Evolutionary conservation across 2,888 invertebrate species (phyloP), one percentile per base, ranked within the genome.

Genomic region (Apotomis capreana): DNA sequence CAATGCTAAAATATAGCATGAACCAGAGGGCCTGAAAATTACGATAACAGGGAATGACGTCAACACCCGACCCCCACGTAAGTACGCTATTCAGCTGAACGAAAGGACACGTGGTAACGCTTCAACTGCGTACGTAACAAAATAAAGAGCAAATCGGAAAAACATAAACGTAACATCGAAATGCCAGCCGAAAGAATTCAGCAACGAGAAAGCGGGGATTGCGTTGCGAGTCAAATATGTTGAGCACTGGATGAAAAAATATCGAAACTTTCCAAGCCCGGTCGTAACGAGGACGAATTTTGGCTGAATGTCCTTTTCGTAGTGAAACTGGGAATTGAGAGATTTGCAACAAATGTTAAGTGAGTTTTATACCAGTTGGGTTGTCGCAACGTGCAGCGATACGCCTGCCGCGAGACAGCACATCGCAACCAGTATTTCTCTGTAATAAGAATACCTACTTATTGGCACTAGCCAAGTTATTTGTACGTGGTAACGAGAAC

Each of bases 71-170:
- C 68, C 62, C 68, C 72, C 15, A 58, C 57, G 61, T 68, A 71
- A 68, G 55, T 49, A 57, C 51, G 68, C 63, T 68, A 72, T 72
- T 68, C 71, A 54, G 57, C 63, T 59, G 58, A 72, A 46, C 52
- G 58, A 51, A 59, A 59, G 54, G 58, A 68, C 72, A 72, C 68
- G 58, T 63, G 72, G 46, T 65, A 6, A 54, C 61, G 57, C 63
- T 68, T 72, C 68, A 62, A 72, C 52, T 72, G 63, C 71, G 62
- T 68, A 68, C 52, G 52, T 63, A 72, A 72, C 62, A 54, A 72
- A 59, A 72, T 63, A 72, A 72, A 63, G 62, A 72, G 72, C 63
- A 72, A 72, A 72, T 72, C 68, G 72, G 72, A 72, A 72, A 72
- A 61, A 68, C 71, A 68, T 72, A 68, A 72, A 72, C 58, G 68